Base-by-base conservation (phyloP, 2,113 vertebrate species). In the Hippocampus barbouri region DNA sequence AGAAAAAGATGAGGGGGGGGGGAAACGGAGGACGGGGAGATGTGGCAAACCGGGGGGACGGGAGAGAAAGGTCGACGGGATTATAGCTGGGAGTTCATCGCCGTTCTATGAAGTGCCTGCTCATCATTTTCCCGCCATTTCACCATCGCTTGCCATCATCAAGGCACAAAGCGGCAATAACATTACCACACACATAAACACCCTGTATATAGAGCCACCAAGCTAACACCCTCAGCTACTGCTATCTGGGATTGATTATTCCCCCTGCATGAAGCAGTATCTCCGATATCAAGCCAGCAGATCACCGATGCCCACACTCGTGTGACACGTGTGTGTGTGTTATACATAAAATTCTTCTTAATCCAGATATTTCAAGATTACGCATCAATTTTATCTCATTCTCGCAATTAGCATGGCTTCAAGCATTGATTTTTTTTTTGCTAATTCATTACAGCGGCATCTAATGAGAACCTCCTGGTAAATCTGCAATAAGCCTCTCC, bases 81-180 rank as follows among this genome's bases (percentile, higher is more conserved):
- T 89, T 90, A 87, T 69, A 84, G 77, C 74, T 47, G 65, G 27
- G 71, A 87, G 85, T 88, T 85, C 78, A 87, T 78, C 80, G 56
- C 74, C 82, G 78, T 78, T 81, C 72, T 78, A 63, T 85, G 72
- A 89, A 91, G 81, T 86, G 87, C 68, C 79, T 72, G 86, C 82
- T 88, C 86, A 89, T 89, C 85, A 83, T 76, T 88, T 91, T 87
- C 82, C 80, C 66, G 67, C 79, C 74, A 83, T 88, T 87, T 86
- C 80, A 78, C 83, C 87, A 86, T 82, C 82, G 80, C 77, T 80
- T 71, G 68, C 70, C 86, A 86, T 86, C 83, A 72, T 59, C 79
- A 76, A 78, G 73, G 40, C 67, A 79, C 83, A 80, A 83, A 85
- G 83, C 71, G 49, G 76, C 82, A 87, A 88, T 83, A 85, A 83